Percentiles rank a stretch among this genome's conserved stretches.
These are phyloP conservation scores for Gortyna flavago DNA, from an alignment of 2,888 invertebrate genomes.

Conservation along the genomic window DNA sequence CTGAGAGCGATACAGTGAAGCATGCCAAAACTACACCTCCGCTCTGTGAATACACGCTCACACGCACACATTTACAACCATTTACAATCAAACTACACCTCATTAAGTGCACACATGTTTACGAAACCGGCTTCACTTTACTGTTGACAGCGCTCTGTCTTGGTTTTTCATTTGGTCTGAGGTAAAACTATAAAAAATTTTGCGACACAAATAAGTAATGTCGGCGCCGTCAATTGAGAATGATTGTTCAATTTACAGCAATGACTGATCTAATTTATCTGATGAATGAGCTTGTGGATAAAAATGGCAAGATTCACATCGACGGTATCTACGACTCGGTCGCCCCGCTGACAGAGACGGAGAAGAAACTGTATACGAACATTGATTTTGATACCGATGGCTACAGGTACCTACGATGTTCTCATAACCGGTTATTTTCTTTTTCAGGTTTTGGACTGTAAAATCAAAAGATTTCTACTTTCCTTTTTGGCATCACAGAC, in stretches of 20 bases:
- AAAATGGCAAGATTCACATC: constrained; percentile 95
- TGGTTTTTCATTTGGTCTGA: too few species aligned
- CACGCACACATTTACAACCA: too few species aligned
- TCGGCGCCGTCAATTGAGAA: constrained; percentile 42
- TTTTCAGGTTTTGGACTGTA: neutral
- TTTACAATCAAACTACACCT: too few species aligned
- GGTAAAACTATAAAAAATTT: constrained; percentile 17
- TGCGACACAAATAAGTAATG: constrained; percentile 7
- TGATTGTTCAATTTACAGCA: constrained; percentile 86
- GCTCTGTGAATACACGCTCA: too few species aligned
- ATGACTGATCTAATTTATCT: constrained; percentile 97
- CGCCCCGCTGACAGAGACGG: constrained; percentile 92
- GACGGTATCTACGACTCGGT: constrained; percentile 96
- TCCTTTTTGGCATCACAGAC: neutral
- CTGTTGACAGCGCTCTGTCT: too few species aligned
- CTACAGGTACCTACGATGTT: constrained; percentile 89
- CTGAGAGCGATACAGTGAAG: too few species aligned
- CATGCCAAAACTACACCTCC: too few species aligned
- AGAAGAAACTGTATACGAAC: constrained; percentile 93
- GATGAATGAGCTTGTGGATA: constrained; percentile 95
- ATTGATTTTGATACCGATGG: constrained; percentile 96
- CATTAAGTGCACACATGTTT: too few species aligned
- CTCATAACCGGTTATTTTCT: neutral
- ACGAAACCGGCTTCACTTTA: too few species aligned
- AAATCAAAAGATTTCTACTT: neutral